Conservation (phyloP, 2,888 invertebrate genomes). For the Lydus trimaculatus region DNA sequence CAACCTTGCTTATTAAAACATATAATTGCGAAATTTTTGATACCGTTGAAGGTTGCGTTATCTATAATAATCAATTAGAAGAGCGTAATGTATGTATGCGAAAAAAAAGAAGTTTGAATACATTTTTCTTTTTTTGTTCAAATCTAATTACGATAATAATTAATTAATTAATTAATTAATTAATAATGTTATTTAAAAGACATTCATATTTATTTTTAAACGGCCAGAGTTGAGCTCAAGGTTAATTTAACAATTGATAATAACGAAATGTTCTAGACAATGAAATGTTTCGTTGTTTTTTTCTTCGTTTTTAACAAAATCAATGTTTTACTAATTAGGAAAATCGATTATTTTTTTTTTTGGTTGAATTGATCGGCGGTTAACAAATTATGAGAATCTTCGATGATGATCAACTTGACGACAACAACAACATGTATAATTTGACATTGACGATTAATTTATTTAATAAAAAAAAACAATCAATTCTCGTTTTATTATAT, state of each 20-base stretch:
- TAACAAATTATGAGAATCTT: no score
- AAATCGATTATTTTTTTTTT: no score
- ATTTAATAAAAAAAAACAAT: neutral
- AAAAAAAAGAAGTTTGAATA: no score
- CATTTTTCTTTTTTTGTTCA: neutral
- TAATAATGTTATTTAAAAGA: neutral
- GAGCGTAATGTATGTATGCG: conserved; percentile 21
- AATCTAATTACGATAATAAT: neutral
- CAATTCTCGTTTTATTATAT: neutral
- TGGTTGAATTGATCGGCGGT: no score
- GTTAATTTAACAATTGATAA: neutral
- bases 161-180: neutral
- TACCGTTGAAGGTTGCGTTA: conserved; percentile 31
- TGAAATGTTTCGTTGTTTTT: no score
- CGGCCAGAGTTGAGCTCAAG: neutral
- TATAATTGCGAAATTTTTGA: conserved; percentile 34
- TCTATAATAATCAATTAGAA: conserved; percentile 28
- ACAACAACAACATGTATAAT: no score
- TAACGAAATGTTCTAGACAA: no score
- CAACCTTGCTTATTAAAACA: conserved; percentile 33
- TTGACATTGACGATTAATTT: neutral
- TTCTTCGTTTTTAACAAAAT: no score
- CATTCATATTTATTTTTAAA: neutral
- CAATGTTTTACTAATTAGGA: no score
- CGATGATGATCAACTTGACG: no score